phyloP scores from a whole-genome alignment of 2,113 vertebrate species.

The Python bivittatus region DNA sequence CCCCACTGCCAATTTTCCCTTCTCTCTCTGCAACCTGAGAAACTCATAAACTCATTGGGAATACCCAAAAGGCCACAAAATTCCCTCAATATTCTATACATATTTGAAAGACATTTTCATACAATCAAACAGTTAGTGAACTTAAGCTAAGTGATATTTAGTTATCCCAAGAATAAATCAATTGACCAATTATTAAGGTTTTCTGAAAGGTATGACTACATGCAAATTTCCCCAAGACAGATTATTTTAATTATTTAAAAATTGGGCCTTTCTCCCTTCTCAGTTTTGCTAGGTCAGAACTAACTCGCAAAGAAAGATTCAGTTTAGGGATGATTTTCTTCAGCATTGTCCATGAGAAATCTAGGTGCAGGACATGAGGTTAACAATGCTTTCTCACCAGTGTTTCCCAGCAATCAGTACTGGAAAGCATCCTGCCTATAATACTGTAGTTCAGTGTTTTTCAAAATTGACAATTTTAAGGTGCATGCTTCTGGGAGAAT shows the following conservation, averaged over 20 bases:
- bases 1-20: not conserved
- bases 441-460: not conserved
- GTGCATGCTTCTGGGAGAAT: not conserved
- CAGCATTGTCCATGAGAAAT: not conserved
- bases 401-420: not conserved
- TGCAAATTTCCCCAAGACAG: not conserved
- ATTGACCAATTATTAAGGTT: not conserved
- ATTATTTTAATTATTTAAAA: not conserved
- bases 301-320: not conserved
- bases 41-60: not conserved
- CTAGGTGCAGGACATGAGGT: not conserved
- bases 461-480: not conserved
- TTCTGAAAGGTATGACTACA: not conserved
- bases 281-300: not conserved
- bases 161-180: slow-evolving; percentile 3
- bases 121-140: not conserved
- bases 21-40: not conserved
- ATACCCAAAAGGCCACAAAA: not conserved
- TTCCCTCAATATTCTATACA: not conserved
- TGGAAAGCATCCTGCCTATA: not conserved
- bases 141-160: not conserved
- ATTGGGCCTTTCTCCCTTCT: not conserved
- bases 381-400: not conserved
- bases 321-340: not conserved
- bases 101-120: not conserved